Percentiles rank a stretch among this genome's conserved stretches.
Evolutionary conservation across 2,888 invertebrate species (phyloP).

Genomic region (Glyphotaelius pellucidus): DNA sequence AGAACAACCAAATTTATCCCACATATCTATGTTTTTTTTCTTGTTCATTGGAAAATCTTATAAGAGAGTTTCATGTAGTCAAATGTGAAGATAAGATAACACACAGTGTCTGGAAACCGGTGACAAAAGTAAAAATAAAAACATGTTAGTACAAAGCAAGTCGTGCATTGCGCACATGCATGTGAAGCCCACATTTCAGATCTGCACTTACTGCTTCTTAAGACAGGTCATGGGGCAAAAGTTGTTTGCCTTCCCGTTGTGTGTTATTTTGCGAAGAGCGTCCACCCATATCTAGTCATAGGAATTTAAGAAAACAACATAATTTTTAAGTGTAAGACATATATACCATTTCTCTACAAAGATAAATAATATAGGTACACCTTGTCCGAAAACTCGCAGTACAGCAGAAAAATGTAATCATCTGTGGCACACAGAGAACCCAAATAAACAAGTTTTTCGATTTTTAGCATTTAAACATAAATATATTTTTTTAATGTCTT

Average conservation of each 20-base stretch:
- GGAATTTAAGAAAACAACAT: conserved; percentile 36
- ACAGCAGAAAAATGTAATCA: no score
- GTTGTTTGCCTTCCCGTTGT: conserved; percentile 99
- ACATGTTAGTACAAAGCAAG: not conserved
- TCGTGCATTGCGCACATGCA: not conserved
- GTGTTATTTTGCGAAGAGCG: conserved; percentile 95
- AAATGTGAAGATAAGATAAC: not conserved
- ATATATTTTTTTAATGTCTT: no score
- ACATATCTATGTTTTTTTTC: no score
- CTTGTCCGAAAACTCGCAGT: no score
- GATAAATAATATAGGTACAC: not conserved
- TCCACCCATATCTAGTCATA: conserved; percentile 92
- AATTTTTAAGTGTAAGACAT: not conserved
- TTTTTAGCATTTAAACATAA: no score
- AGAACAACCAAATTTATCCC: no score
- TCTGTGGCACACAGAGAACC: no score
- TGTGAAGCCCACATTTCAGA: conserved; percentile 57
- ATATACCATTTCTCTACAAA: not conserved
- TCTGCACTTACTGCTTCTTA: conserved; percentile 96
- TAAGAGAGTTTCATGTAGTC: not conserved
- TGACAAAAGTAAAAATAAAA: not conserved
- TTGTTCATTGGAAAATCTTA: no score
- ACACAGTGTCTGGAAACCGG: not conserved
- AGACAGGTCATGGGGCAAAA: conserved; percentile 99
- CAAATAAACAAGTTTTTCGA: no score